These are phyloP conservation scores for Cyprinus carpio DNA, from an alignment of 2,113 vertebrate genomes.

Conservation along the genomic window DNA sequence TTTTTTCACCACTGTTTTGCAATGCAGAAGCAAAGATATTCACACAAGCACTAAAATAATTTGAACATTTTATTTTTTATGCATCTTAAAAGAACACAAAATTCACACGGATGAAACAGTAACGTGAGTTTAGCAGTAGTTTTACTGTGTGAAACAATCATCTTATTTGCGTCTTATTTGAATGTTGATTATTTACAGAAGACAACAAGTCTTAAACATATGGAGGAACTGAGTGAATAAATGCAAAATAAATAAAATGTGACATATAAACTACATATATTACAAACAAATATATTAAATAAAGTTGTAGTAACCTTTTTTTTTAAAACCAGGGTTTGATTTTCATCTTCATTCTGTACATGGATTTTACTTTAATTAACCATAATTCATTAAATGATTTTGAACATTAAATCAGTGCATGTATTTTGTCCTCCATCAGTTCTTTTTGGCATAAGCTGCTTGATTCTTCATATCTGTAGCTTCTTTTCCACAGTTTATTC, in stretches of 20 bases:
- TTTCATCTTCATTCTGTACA: neutral
- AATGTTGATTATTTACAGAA: conserved; percentile 18
- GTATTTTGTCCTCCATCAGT: neutral
- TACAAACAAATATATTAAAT: neutral
- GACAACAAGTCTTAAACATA: neutral
- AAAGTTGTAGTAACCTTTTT: neutral
- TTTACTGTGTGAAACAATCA: conserved; percentile 26
- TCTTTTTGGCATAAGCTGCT: conserved; percentile 10
- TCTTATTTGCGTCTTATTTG: neutral
- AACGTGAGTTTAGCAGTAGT: neutral
- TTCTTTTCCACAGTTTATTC: neutral
- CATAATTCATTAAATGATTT: neutral
- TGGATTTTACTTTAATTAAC: neutral
- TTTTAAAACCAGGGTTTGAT: neutral
- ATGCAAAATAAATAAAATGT: neutral
- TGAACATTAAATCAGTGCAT: conserved; percentile 2
- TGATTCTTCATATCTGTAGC: neutral
- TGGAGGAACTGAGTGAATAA: neutral
- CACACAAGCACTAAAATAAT: neutral
- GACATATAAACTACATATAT: neutral
- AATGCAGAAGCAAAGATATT: neutral
- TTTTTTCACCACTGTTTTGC: neutral
- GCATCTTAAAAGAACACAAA: neutral
- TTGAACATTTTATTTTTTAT: neutral
- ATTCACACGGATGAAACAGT: neutral